These are phyloP conservation scores for Bradypodion ventrale DNA, from an alignment of 2,797 vertebrate genomes.

Conservation along the genomic window DNA sequence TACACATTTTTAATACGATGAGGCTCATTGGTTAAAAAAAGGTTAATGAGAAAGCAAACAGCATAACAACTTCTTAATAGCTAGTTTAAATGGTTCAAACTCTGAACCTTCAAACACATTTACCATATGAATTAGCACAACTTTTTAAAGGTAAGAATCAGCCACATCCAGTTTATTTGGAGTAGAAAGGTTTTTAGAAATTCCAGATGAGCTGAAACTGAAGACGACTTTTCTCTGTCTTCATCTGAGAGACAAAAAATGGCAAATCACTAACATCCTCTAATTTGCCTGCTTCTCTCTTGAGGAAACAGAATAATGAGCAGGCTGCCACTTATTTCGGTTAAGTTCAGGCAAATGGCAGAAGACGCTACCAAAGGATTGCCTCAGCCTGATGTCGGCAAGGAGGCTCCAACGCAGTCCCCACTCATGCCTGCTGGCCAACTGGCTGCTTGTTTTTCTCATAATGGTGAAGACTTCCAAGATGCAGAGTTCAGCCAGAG, in stretches of 20 bases:
- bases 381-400: too few relatives aligned
- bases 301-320: too few relatives aligned
- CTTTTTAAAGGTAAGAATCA: background rate
- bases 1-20: background rate
- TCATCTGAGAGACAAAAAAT: background rate
- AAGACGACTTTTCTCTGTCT: background rate
- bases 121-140: background rate
- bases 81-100: background rate
- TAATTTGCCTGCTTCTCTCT: too few relatives aligned
- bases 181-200: background rate
- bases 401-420: too few relatives aligned
- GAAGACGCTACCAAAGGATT: too few relatives aligned
- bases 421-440: too few relatives aligned
- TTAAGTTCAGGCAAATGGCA: too few relatives aligned
- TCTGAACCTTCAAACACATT: background rate
- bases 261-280: background rate
- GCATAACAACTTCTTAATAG: background rate
- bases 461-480: too few relatives aligned
- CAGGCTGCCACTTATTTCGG: too few relatives aligned
- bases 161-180: background rate
- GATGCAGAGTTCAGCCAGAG: too few relatives aligned
- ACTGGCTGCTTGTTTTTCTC: too few relatives aligned
- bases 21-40: background rate
- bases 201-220: background rate
- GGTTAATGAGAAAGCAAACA: background rate